phyloP scores from a whole-genome alignment of 2,888 invertebrate genomes.

The Aleiodes leptofemur region DNA sequence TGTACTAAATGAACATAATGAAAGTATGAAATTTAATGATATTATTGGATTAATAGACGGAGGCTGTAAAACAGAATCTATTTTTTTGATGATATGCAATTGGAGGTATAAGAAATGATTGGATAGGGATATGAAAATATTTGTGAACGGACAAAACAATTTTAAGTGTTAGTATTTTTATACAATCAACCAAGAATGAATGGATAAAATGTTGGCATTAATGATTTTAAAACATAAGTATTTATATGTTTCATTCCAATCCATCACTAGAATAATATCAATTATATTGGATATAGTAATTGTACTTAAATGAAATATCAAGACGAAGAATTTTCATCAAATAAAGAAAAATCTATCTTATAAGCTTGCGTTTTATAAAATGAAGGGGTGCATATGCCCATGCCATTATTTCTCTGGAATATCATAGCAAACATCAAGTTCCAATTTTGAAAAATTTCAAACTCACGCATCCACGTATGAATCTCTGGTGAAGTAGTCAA shows the following conservation, averaged over 20 bases:
- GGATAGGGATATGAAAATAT: neutral
- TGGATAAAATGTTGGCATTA: constrained; percentile 10
- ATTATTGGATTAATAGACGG: too few species aligned
- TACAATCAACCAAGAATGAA: neutral
- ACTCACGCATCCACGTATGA: too few species aligned
- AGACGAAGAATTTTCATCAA: neutral
- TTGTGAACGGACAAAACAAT: neutral
- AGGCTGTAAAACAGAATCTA: too few species aligned
- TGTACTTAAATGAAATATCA: constrained; percentile 10
- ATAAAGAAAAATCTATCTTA: constrained; percentile 15
- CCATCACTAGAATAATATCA: neutral
- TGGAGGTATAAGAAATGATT: too few species aligned
- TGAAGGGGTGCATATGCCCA: too few species aligned
- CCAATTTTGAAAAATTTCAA: too few species aligned
- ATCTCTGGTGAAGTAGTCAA: too few species aligned
- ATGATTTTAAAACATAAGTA: constrained; percentile 7
- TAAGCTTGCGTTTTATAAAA: neutral
- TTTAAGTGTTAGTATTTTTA: constrained; percentile 25
- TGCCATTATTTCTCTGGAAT: too few species aligned
- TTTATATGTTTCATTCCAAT: constrained; percentile 18
- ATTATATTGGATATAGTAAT: neutral
- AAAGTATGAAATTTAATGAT: constrained; percentile 9
- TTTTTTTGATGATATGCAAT: too few species aligned
- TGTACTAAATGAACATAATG: neutral
- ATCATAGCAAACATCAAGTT: too few species aligned